These are phyloP conservation scores for Tretioscincus oriximinensis DNA, from an alignment of 2,113 vertebrate species.

Conservation along the genomic window DNA sequence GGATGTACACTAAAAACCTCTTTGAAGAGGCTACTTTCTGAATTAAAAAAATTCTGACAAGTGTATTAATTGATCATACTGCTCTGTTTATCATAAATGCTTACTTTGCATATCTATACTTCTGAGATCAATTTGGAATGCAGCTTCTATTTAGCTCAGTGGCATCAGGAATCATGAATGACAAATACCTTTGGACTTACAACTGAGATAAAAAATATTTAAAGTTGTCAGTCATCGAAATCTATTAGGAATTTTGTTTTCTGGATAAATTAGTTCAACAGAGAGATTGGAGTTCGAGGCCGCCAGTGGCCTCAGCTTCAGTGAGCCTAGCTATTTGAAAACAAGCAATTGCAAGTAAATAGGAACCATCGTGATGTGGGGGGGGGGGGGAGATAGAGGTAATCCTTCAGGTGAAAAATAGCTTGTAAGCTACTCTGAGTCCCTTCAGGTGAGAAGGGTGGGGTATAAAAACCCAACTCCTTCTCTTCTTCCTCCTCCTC, in stretches of 20 bases:
- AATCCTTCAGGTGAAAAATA: too few relatives aligned
- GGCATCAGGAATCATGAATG: not conserved
- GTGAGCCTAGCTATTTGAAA: too few relatives aligned
- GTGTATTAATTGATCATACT: not conserved
- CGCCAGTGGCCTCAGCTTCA: too few relatives aligned
- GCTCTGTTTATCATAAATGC: not conserved
- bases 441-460: too few relatives aligned
- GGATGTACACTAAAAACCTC: not conserved
- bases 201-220: not conserved
- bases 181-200: not conserved
- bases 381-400: too few relatives aligned
- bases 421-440: too few relatives aligned
- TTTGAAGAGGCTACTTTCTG: not conserved
- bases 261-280: too few relatives aligned
- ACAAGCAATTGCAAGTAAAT: too few relatives aligned
- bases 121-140: not conserved
- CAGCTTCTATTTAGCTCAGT: not conserved
- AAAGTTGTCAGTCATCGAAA: not conserved
- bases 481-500: too few relatives aligned
- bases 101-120: not conserved
- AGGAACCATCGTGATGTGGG: too few relatives aligned
- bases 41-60: fast-evolving
- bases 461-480: too few relatives aligned
- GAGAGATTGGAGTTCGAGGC: too few relatives aligned
- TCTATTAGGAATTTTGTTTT: not conserved